Conservation (phyloP, 2,113 vertebrate genomes). For the Pyrgilauda ruficollis region DNA sequence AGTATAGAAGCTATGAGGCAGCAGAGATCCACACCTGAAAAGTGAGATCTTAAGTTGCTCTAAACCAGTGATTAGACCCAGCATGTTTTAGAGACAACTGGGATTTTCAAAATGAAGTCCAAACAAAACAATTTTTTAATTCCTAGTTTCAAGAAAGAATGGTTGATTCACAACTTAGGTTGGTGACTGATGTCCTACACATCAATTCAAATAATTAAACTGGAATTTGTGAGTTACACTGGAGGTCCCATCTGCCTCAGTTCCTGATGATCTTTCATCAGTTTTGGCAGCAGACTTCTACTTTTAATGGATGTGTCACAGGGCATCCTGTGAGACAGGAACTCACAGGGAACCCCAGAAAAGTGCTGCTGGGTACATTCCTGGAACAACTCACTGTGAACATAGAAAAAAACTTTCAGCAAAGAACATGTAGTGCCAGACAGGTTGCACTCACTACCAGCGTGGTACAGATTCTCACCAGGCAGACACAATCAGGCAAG, state of each 20-base stretch:
- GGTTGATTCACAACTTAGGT: not conserved
- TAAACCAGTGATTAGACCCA: not conserved
- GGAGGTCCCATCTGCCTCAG: accelerated
- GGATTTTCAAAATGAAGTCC: not conserved
- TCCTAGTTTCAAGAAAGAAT: not conserved
- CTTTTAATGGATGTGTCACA: not conserved
- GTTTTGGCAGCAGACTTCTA: not conserved
- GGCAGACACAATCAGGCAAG: not conserved
- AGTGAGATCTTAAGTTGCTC: not conserved
- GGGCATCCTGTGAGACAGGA: not conserved
- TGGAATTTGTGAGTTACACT: not conserved
- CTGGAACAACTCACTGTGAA: not conserved
- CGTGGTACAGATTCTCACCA: not conserved
- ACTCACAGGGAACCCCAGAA: not conserved
- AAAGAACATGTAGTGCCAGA: not conserved
- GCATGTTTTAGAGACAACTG: not conserved
- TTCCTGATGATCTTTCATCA: not conserved
- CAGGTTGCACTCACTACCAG: not conserved
- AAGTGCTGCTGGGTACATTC: accelerated
- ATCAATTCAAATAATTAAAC: not conserved
- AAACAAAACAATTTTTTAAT: not conserved
- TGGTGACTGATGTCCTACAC: not conserved
- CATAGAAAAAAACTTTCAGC: not conserved
- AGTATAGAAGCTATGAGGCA: not conserved
- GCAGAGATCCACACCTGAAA: not conserved